Percentiles rank a stretch among this genome's conserved stretches.
phyloP scores from a whole-genome alignment of 2,113 vertebrate genomes.

The Microcebus murinus region DNA sequence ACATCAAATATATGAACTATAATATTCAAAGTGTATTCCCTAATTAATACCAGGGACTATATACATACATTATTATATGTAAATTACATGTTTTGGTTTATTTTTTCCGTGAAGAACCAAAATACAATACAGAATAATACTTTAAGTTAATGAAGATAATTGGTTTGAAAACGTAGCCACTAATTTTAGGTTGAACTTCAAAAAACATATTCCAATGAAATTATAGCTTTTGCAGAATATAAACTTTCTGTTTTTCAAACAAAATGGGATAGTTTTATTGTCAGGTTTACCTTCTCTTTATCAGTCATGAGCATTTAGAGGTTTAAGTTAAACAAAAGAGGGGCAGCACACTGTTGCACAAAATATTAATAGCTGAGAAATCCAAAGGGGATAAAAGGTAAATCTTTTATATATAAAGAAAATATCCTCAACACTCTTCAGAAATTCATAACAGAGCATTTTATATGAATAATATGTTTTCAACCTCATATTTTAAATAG shows the following conservation, averaged over 20 bases:
- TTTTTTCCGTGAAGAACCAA: slow-evolving; percentile 5
- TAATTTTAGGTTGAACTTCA: slow-evolving; percentile 55
- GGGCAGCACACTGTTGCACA: not conserved
- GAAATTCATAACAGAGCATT: slow-evolving; percentile 10
- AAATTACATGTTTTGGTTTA: slow-evolving; percentile 27
- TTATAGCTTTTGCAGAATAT: slow-evolving; percentile 6
- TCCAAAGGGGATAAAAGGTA: not conserved
- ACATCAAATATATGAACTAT: slow-evolving; percentile 46
- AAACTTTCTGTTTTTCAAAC: slow-evolving; percentile 34
- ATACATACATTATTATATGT: not conserved
- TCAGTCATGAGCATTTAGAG: not conserved
- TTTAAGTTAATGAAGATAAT: slow-evolving; percentile 44
- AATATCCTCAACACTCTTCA: not conserved
- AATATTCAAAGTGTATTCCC: not conserved
- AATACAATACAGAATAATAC: slow-evolving; percentile 24
- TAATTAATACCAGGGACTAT: not conserved
- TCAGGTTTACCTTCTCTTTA: not conserved
- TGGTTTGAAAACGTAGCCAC: not conserved
- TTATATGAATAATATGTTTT: not conserved
- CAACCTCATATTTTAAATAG: slow-evolving; percentile 21
- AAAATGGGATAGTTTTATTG: not conserved
- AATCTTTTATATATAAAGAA: not conserved
- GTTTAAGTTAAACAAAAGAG: slow-evolving; percentile 13
- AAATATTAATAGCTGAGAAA: not conserved
- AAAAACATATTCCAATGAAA: slow-evolving; percentile 31